Base-by-base conservation (phyloP, 1,140 invertebrate species). In the Episyrphus balteatus region DNA sequence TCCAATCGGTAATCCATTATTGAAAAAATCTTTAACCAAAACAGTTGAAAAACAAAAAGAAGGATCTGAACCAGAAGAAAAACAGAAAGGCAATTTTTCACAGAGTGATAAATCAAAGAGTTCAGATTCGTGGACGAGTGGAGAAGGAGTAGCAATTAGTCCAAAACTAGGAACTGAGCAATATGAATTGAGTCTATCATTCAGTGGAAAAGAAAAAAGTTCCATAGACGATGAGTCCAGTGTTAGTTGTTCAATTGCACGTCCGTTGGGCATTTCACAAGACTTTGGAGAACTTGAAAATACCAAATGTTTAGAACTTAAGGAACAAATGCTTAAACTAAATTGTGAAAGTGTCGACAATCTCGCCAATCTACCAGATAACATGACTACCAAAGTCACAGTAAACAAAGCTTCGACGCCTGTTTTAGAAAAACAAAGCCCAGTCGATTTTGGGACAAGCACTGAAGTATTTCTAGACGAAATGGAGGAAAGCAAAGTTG, bases 141-240 rank as follows among this genome's bases (percentile, higher is more conserved):
- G 76, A 41, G 75, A 78, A 59, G 77, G 77, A 57, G 21, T n/a
- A n/a, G 76, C 77, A 54, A 66, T 69, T 1, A 77, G 74, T 51
- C 75, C 74, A 14, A 69, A 69, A 12, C 31, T 44, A 17, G 47
- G 44, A 31, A 58, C 60, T 41, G 50, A 57, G 2, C 61, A 57
- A 42, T 53, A 57, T 32, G 65, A 67, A 33, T 67, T 58, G 47
- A 73, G 72, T n/a, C 62, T 72, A 11, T 74, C 72, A 43, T 71
- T 72, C 1, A 69, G 70, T 44, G 71, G 73, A 44, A 75, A 71
- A 53, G 75, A 81, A 54, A 74, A 76, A 37, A 76, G 75, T 58
- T 77, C 75, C 2, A 73, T 81, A 26, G 83, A 83, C 43, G 84
- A 87, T 53, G 83, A 84, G 47, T 85, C 84, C 3, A 86, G 83